Evolutionary conservation across 2,888 invertebrate genomes (phyloP), one percentile per base, ranked within the genome.

Genomic region (Heliconius hortense): DNA sequence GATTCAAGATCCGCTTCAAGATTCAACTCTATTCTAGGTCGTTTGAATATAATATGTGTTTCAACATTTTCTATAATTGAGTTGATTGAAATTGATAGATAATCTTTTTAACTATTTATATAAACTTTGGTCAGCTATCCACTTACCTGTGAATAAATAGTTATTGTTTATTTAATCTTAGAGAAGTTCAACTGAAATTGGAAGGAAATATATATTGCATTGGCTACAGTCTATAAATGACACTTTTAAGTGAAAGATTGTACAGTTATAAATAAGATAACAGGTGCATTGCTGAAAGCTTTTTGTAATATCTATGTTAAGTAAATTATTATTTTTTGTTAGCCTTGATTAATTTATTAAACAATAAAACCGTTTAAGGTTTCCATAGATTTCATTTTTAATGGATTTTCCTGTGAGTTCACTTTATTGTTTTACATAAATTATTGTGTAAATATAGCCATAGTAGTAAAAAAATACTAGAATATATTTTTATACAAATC

Each of bases 101-200:
- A 11, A 24, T 60, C 5, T 71, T 31, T 62, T 73, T 72, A 74
- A 35, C 1, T 64, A 64, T 64, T 64, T 64, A 35, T n/a, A 64
- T n/a, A 4, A n/a, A 11, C 8, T 35, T n/a, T 35, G 35, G n/a
- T n/a, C 13, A 35, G 35, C 18, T 26, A 2, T 64, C 35, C 4
- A 35, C 1, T 64, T 35, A 35, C 10, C n/a, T 35, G 26, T n/a
- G 64, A 64, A 64, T 64, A 64, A 35, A n/a, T 35, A 13, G n/a
- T 13, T 64, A 64, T 64, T 35, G 64, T 64, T 64, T 64, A 64
- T 64, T 64, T 35, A 35, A 35, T 35, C 35, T 35, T n/a, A 18
- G 64, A 1, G 10, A n/a, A 21, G n/a, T 21, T 63, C 63, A 35
- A 64, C 64, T 64, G n/a, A 64, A 35, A 64, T 64, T 64, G 63